Evolutionary conservation across 2,888 invertebrate genomes (phyloP).

Genomic region (Noctua janthina): DNA sequence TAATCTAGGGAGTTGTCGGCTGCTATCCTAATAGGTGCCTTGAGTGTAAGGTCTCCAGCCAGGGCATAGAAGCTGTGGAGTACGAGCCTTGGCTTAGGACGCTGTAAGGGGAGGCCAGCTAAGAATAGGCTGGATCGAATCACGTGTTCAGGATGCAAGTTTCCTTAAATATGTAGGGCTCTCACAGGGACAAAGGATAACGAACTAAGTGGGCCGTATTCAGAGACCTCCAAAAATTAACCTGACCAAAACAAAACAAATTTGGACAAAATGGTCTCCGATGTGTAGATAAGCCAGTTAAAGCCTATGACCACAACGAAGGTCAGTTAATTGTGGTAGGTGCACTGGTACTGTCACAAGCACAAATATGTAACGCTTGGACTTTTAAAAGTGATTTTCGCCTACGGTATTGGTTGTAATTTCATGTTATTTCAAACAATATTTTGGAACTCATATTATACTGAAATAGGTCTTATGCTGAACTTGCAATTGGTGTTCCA

Average conservation of each 20-base stretch:
- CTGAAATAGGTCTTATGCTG: not conserved
- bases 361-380: not conserved
- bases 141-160: not conserved
- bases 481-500: not conserved
- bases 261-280: slow-evolving; percentile 29
- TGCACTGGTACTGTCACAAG: not conserved
- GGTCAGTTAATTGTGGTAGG: slow-evolving; percentile 53
- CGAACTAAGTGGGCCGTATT: not conserved
- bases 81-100: not conserved
- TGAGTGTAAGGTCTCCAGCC: not conserved
- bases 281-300: slow-evolving; percentile 57
- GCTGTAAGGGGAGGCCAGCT: not conserved
- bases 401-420: not conserved
- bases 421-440: not conserved
- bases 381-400: not conserved
- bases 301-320: slow-evolving; percentile 53
- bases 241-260: slow-evolving; percentile 38
- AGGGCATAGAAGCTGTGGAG: not conserved
- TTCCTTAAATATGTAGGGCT: not conserved
- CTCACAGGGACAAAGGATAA: not conserved
- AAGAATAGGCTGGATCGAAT: not conserved
- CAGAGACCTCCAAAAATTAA: slow-evolving; percentile 14
- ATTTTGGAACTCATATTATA: not conserved
- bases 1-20: not conserved
- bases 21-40: not conserved